Conservation (phyloP, 2,888 invertebrate genomes). For the Rugalucina vietnamica region DNA sequence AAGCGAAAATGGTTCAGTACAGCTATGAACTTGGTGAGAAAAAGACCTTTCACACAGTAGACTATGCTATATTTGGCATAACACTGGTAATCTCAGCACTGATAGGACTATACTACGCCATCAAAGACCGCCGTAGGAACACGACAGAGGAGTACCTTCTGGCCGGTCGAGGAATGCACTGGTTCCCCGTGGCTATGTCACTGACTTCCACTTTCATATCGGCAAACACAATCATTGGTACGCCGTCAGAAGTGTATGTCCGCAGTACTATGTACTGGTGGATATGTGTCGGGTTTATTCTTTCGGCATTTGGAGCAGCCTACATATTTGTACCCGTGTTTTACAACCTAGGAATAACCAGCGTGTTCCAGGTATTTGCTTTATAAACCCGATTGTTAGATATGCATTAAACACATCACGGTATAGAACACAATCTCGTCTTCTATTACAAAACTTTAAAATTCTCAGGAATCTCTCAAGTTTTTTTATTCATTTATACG, state of each 20-base stretch:
- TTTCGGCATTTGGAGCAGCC: conserved; percentile 69
- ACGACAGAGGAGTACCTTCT: conserved; percentile 70
- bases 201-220: conserved; percentile 79
- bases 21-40: conserved; percentile 6
- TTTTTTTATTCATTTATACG: too few species aligned
- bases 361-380: conserved; percentile 20
- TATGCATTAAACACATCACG: too few species aligned
- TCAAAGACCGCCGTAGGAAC: conserved; percentile 62
- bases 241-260: conserved; percentile 73
- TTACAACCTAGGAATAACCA: conserved; percentile 51
- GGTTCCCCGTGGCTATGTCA: conserved; percentile 74
- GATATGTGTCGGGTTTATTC: conserved; percentile 65
- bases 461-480: too few species aligned
- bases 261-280: conserved; percentile 71
- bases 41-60: conserved; percentile 51
- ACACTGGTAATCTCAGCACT: conserved; percentile 66
- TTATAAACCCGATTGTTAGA: neutral
- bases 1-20: neutral
- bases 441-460: too few species aligned
- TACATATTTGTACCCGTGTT: conserved; percentile 66
- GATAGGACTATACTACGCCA: conserved; percentile 73
- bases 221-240: conserved; percentile 76
- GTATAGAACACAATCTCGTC: too few species aligned
- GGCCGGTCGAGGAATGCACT: conserved; percentile 71
- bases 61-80: conserved; percentile 69